A percentile compares a stretch with the other conserved stretches of the same genome.
Conservation (phyloP, 2,113 vertebrate genomes). For the Pseudorasbora parva region DNA sequence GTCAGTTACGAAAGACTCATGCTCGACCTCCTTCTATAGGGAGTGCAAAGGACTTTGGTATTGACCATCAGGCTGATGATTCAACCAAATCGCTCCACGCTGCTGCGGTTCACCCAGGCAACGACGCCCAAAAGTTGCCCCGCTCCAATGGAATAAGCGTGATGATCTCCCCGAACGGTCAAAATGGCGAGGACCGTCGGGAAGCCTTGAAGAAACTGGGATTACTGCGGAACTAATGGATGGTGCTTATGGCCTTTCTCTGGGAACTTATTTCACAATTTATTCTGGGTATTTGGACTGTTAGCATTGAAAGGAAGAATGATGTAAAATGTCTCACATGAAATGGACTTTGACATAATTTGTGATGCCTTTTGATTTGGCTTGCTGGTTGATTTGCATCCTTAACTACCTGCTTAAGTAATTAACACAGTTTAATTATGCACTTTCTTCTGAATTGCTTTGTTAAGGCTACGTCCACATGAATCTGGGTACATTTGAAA, state of each 20-base stretch:
- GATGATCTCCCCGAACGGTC: constrained; percentile 81
- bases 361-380: background rate
- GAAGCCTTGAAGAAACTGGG: constrained; percentile 89
- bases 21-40: constrained; percentile 74
- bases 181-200: constrained; percentile 74
- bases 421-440: background rate
- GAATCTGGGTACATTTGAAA: background rate
- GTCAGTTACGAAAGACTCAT: constrained; percentile 65
- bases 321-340: background rate
- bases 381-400: constrained; percentile 1
- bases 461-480: background rate
- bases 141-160: constrained; percentile 85
- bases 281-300: background rate
- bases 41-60: constrained; percentile 75
- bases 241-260: background rate
- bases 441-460: constrained; percentile 12
- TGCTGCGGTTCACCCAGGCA: constrained; percentile 37
- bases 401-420: background rate
- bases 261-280: background rate
- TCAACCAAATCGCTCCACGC: constrained; percentile 56
- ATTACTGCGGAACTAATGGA: constrained; percentile 78
- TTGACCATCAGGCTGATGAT: constrained; percentile 44
- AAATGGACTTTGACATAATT: background rate
- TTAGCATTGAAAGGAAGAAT: background rate
- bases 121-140: constrained; percentile 67